Percentiles rank a stretch among this genome's conserved stretches.
Evolutionary conservation across 2,113 vertebrate genomes (phyloP).

Genomic region (Calyptomena viridis): DNA sequence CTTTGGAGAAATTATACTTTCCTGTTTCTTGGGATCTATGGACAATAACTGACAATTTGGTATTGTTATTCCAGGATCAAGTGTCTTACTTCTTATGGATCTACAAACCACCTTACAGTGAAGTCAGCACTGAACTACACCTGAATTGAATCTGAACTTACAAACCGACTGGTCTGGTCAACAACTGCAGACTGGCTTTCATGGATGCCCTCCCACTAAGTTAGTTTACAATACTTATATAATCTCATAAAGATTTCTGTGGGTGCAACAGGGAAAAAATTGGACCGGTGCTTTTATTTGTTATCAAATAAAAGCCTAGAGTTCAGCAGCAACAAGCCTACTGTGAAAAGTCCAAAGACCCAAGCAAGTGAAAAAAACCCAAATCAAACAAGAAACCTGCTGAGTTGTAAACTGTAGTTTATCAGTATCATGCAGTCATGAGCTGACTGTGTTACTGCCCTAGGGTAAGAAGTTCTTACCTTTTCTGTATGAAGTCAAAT

Average conservation of each 20-base stretch:
- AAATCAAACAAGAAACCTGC: slow-evolving; percentile 41
- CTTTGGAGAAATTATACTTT: not conserved
- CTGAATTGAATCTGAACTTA: not conserved
- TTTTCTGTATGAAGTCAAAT: slow-evolving; percentile 50
- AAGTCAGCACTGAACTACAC: not conserved
- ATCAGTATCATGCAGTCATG: slow-evolving; percentile 42
- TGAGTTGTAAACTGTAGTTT: slow-evolving; percentile 52
- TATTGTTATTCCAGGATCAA: not conserved
- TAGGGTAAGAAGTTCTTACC: slow-evolving; percentile 42
- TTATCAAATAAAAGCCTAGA: not conserved
- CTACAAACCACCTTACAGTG: not conserved
- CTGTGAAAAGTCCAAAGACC: slow-evolving; percentile 8
- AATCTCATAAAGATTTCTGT: not conserved
- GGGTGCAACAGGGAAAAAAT: not conserved
- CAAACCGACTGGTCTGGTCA: not conserved
- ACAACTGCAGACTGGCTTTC: not conserved
- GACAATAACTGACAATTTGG: not conserved
- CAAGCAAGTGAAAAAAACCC: slow-evolving; percentile 7
- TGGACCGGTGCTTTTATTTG: not conserved
- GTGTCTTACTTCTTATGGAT: not conserved
- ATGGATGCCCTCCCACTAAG: not conserved
- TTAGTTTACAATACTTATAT: not conserved
- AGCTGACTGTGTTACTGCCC: slow-evolving; percentile 33
- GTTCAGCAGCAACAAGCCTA: slow-evolving; percentile 6
- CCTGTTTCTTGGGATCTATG: not conserved